A percentile compares a stretch with the other conserved stretches of the same genome.
These are phyloP conservation scores for Dendrolimus pini DNA, from an alignment of 2,888 invertebrate genomes.

Conservation along the genomic window DNA sequence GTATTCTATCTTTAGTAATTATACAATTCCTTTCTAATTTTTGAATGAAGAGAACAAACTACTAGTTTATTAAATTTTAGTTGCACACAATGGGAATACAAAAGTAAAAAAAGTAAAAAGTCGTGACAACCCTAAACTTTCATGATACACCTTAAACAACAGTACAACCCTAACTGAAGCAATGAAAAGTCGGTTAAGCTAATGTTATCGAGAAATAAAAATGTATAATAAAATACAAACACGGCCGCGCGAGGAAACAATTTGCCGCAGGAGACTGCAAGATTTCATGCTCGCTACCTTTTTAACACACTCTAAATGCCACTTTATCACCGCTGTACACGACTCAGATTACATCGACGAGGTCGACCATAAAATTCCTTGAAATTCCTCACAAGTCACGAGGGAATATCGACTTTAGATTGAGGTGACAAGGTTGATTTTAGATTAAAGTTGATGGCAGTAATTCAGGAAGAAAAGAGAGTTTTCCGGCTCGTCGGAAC, in stretches of 20 bases:
- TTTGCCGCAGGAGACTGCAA: constrained; percentile 74
- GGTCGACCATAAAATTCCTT: constrained; percentile 60
- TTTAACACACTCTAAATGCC: constrained; percentile 24
- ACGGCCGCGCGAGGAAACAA: constrained; percentile 73
- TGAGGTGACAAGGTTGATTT: constrained; percentile 29
- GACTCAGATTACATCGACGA: constrained; percentile 33
- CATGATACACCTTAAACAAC: constrained; percentile 7
- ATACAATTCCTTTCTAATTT: too few species aligned
- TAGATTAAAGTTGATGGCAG: constrained; percentile 29
- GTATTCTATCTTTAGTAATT: too few species aligned
- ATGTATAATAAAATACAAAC: constrained; percentile 77
- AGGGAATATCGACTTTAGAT: constrained; percentile 29
- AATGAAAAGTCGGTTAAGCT: constrained; percentile 77
- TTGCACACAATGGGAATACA: too few species aligned
- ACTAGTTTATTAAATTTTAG: too few species aligned
- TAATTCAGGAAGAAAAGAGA: constrained; percentile 75
- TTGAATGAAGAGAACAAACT: too few species aligned
- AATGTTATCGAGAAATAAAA: constrained; percentile 77
- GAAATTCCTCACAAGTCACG: constrained; percentile 42
- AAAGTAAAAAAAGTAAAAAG: too few species aligned
- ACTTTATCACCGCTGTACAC: constrained; percentile 30
- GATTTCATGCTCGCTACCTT: constrained; percentile 59
- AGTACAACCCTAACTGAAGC: constrained; percentile 66
- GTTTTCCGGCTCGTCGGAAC: constrained; percentile 71
- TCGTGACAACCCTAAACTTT: background rate